Evolutionary conservation across 2,113 vertebrate genomes (phyloP).

Genomic region (Danionella cerebrum): DNA sequence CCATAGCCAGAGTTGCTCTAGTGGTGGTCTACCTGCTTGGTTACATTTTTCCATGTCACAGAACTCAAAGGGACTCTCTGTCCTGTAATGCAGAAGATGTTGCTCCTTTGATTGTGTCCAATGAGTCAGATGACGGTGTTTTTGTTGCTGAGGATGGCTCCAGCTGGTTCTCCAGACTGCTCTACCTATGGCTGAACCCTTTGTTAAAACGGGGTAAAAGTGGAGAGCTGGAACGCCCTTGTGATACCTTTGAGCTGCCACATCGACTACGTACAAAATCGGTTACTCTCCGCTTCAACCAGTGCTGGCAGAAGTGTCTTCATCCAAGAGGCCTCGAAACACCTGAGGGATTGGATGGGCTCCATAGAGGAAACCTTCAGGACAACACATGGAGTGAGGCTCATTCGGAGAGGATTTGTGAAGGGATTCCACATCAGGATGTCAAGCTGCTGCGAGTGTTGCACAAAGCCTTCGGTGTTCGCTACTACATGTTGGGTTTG

Average conservation of each 20-base stretch:
- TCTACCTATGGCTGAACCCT: constrained; percentile 84
- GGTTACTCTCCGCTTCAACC: constrained; percentile 64
- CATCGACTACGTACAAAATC: constrained; percentile 61
- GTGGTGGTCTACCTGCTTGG: constrained; percentile 69
- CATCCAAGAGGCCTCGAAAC: background rate
- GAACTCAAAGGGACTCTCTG: constrained; percentile 41
- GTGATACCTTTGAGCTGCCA: constrained; percentile 75
- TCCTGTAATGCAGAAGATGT: constrained; percentile 56
- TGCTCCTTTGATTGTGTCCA: constrained; percentile 53
- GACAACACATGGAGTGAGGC: constrained; percentile 43
- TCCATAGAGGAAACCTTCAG: constrained; percentile 35
- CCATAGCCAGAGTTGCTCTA: constrained; percentile 60
- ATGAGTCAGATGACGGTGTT: constrained; percentile 46
- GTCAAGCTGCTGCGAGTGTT: constrained; percentile 69
- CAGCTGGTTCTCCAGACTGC: constrained; percentile 78
- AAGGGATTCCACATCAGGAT: constrained; percentile 38
- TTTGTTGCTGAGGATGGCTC: constrained; percentile 82
- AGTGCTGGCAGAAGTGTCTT: constrained; percentile 67
- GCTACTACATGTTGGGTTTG: constrained; percentile 74
- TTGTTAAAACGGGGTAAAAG: constrained; percentile 71
- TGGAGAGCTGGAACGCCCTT: constrained; percentile 65
- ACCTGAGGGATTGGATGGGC: constrained; percentile 44
- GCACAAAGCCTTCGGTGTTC: constrained; percentile 72
- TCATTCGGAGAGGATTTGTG: background rate
- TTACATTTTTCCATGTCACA: constrained; percentile 60